Percentiles rank a stretch among this genome's conserved stretches.
Conservation (phyloP, 1,140 invertebrate genomes). For the Diorhabda sublineata region DNA sequence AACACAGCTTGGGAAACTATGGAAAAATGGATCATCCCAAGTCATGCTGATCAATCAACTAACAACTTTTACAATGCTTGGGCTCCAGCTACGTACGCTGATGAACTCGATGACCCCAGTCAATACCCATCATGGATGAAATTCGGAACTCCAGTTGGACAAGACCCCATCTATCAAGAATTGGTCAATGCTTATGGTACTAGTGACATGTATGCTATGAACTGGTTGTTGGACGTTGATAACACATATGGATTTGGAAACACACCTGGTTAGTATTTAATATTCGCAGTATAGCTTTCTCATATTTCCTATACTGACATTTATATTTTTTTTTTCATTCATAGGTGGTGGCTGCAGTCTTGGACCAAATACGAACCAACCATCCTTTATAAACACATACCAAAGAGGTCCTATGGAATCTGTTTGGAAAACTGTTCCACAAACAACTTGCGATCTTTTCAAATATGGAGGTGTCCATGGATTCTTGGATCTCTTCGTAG, state of each 20-base stretch:
- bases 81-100: slow-evolving; percentile 7
- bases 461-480: slow-evolving; percentile 26
- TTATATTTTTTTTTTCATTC: neutral
- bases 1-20: slow-evolving; percentile 26
- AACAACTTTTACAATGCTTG: slow-evolving; percentile 3
- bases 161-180: slow-evolving; percentile 26
- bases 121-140: slow-evolving; percentile 24
- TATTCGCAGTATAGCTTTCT: neutral
- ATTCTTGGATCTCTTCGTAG: slow-evolving; percentile 29
- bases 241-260: slow-evolving; percentile 28
- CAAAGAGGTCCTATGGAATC: slow-evolving; percentile 28
- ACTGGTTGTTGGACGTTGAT: slow-evolving; percentile 28
- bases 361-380: slow-evolving; percentile 14
- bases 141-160: slow-evolving; percentile 20
- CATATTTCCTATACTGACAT: too few species aligned
- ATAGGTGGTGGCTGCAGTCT: slow-evolving; percentile 14
- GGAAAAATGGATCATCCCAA: slow-evolving; percentile 23
- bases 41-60: neutral
- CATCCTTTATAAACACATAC: slow-evolving; percentile 27
- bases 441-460: slow-evolving; percentile 28
- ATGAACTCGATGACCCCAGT: slow-evolving; percentile 25
- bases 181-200: slow-evolving; percentile 19
- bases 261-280: slow-evolving; percentile 2
- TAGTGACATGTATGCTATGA: slow-evolving; percentile 23
- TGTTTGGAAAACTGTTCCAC: slow-evolving; percentile 28